Evolutionary conservation across 2,797 vertebrate genomes (phyloP).

Genomic region (Coracias cyanogaster): DNA sequence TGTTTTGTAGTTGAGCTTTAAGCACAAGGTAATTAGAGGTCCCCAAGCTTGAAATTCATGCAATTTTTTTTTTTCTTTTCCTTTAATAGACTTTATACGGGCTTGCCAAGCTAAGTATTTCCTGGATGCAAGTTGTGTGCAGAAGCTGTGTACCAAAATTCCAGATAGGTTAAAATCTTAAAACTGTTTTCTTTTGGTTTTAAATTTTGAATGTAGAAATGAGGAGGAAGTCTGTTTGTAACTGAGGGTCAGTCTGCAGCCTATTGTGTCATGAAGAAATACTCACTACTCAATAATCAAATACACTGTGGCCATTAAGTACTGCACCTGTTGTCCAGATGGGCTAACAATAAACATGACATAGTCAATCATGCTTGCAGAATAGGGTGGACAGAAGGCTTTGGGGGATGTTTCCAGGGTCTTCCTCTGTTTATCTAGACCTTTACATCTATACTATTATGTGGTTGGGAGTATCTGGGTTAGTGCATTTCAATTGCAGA

Average conservation of each 20-base stretch:
- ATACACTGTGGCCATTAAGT: conserved; percentile 17
- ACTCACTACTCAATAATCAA: conserved; percentile 58
- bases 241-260: background rate
- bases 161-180: conserved; percentile 42
- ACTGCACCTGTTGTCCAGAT: conserved; percentile 66
- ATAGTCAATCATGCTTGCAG: conserved; percentile 12
- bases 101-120: conserved; percentile 28
- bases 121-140: background rate
- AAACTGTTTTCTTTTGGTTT: conserved; percentile 45
- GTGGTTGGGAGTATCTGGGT: background rate
- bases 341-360: conserved; percentile 49
- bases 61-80: conserved; percentile 43
- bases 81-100: conserved; percentile 55
- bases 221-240: background rate
- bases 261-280: conserved; percentile 58
- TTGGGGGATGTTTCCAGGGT: background rate
- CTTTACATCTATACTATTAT: background rate
- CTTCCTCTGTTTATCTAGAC: conserved; percentile 40
- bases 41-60: conserved; percentile 76
- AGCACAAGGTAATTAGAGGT: conserved; percentile 72
- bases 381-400: conserved; percentile 16
- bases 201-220: conserved; percentile 33
- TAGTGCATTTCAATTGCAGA: background rate
- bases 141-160: conserved; percentile 44
- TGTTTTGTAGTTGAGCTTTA: conserved; percentile 79